Evolutionary conservation across 2,888 invertebrate species (phyloP).

Genomic region (Meteorus cinctellus): DNA sequence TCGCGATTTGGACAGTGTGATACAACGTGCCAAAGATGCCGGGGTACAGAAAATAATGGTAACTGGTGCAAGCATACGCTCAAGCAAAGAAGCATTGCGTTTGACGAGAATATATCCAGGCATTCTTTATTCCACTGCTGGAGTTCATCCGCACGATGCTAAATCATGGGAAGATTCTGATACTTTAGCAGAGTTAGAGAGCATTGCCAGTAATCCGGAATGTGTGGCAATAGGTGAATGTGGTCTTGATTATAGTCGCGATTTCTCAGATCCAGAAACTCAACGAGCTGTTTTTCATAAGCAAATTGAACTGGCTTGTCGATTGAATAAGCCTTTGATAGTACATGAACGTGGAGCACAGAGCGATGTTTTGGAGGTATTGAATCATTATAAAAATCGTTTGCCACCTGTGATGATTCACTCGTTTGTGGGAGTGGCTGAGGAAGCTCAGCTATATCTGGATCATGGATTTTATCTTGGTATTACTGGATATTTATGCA

Average conservation of each 20-base stretch:
- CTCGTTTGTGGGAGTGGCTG: slow-evolving; percentile 92
- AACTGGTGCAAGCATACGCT: slow-evolving; percentile 90
- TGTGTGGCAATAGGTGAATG: slow-evolving; percentile 96
- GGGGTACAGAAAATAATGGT: slow-evolving; percentile 97
- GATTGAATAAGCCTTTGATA: slow-evolving; percentile 89
- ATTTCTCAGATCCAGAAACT: slow-evolving; percentile 92
- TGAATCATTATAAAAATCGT: slow-evolving; percentile 75
- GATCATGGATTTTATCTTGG: slow-evolving; percentile 91
- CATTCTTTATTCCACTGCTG: slow-evolving; percentile 92
- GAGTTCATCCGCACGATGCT: slow-evolving; percentile 95
- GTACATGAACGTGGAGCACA: slow-evolving; percentile 95
- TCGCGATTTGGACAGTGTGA: slow-evolving; percentile 92
- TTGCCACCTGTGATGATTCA: slow-evolving; percentile 91
- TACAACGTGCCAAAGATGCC: slow-evolving; percentile 93
- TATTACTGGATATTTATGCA: slow-evolving; percentile 88
- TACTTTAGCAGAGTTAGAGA: slow-evolving; percentile 78
- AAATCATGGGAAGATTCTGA: slow-evolving; percentile 85
- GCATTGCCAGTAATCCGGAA: slow-evolving; percentile 86
- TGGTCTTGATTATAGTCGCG: slow-evolving; percentile 94
- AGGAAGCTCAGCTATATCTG: slow-evolving; percentile 88
- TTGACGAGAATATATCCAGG: slow-evolving; percentile 93
- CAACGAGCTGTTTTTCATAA: slow-evolving; percentile 91
- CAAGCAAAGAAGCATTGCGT: slow-evolving; percentile 92
- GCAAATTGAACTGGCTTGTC: slow-evolving; percentile 90
- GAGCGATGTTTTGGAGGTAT: slow-evolving; percentile 86